Evolutionary conservation across 92 coral and sea anemone species (phyloP).

Genomic region (Parazoanthus atlanticus): DNA sequence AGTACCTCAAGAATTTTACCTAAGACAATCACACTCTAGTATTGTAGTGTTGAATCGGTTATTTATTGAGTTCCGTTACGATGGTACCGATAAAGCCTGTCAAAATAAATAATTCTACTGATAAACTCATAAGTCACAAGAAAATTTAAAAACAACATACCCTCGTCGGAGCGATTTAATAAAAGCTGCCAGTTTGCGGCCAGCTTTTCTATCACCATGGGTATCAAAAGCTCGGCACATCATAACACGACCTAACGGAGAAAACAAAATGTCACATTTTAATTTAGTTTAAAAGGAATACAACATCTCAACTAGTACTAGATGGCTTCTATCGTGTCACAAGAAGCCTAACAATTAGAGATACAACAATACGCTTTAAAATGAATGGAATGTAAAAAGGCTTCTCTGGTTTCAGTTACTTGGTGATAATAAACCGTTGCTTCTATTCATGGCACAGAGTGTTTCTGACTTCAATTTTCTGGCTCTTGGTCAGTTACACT

Average conservation of each 20-base stretch:
- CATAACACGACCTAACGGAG: conserved; percentile 15
- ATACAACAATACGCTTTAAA: too few relatives aligned
- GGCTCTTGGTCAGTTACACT: neutral
- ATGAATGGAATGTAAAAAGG: neutral
- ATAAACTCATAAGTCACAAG: too few relatives aligned
- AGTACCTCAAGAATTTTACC: too few relatives aligned
- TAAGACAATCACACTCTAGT: neutral
- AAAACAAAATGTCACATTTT: neutral
- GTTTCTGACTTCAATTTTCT: neutral
- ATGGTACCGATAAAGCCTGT: neutral
- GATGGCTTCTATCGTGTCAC: neutral
- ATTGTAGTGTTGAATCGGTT: too few relatives aligned
- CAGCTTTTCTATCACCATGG: neutral
- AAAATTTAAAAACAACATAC: neutral
- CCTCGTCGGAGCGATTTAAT: conserved; percentile 5
- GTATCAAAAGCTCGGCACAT: conserved; percentile 27
- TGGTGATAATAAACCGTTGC: too few relatives aligned
- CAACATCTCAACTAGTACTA: neutral
- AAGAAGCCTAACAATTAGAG: neutral
- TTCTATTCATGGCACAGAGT: too few relatives aligned
- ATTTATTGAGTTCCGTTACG: too few relatives aligned
- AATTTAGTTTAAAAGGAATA: neutral
- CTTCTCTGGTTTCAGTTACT: neutral
- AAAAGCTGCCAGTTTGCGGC: conserved; percentile 17
- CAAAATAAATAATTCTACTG: neutral